Base-by-base conservation (phyloP, 2,797 vertebrate species). In the Mus minutoides region DNA sequence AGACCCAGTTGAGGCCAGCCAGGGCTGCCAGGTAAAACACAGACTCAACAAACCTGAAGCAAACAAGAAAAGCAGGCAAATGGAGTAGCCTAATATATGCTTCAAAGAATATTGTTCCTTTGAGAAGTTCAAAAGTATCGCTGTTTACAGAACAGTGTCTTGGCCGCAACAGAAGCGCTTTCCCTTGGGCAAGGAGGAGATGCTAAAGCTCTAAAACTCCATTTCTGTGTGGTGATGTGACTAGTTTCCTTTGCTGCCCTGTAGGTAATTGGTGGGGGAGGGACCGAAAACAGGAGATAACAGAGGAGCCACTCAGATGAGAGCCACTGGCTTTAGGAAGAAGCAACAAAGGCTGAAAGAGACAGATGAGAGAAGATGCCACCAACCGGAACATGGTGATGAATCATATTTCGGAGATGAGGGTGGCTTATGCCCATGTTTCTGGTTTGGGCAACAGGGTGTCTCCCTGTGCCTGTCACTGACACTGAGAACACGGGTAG, bases 371-470 rank as follows among this genome's bases (percentile, higher is more conserved):
- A 90, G 56, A 90, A 26, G 64, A 85, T n/a, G 78, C 62, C 92
- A 88, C 80, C n/a, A n/a, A 90, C 49, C 71, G 12, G 86, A 92
- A 69, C 75, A 58, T 62, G 54, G 34, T 94, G 60, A 85, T 78
- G 78, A 95, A 86, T 91, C 67, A 94, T 75, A 64, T 40, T 9
- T 0, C 52, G 43, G 52, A 82, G 80, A 24, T 85, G 54, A 90
- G 71, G 60, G 40, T 94, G 29, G 80, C 16, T 86, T 82, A 86
- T n/a, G 60, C 13, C 60, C 56, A 26, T 24, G 29, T 69, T 84
- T 93, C 93, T 92, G 88, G 78, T 69, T 96, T 96, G 76, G 84
- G 77, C 85, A 96, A 75, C 54, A 92, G 95, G 92, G 73, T 94
- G 49, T 75, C 93, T 49, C 71, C 80, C 64, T 19, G 43, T 54